These are phyloP conservation scores for Streptopelia turtur DNA, from an alignment of 2,797 vertebrate genomes.

Conservation along the genomic window DNA sequence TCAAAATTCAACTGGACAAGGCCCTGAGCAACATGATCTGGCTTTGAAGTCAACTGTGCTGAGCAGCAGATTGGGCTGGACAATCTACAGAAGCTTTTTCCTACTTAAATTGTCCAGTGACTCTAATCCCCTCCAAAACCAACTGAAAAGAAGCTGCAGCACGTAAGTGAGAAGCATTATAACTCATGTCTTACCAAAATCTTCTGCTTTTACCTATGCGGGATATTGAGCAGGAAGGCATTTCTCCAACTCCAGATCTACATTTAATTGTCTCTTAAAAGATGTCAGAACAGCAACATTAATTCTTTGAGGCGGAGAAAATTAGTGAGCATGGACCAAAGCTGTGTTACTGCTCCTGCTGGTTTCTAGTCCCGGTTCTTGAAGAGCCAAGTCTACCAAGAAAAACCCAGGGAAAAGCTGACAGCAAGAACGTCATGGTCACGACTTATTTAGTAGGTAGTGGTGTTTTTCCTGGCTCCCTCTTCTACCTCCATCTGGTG, in stretches of 20 bases:
- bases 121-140: neutral
- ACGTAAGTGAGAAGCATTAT: neutral
- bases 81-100: neutral
- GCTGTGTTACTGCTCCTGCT: neutral
- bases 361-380: neutral
- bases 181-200: neutral
- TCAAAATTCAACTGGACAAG: neutral
- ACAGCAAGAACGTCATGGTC: neutral
- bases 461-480: neutral
- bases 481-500: neutral
- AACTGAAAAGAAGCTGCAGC: neutral
- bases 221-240: neutral
- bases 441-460: neutral
- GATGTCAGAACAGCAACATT: neutral
- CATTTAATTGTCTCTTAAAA: neutral
- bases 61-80: neutral
- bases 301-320: neutral
- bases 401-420: neutral
- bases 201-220: accelerated
- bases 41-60: neutral
- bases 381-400: neutral
- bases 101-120: neutral
- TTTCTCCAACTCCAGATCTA: neutral
- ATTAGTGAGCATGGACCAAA: neutral
- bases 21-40: neutral